Evolutionary conservation across 1,140 invertebrate genomes (phyloP).

Genomic region (Hyphantria cunea): DNA sequence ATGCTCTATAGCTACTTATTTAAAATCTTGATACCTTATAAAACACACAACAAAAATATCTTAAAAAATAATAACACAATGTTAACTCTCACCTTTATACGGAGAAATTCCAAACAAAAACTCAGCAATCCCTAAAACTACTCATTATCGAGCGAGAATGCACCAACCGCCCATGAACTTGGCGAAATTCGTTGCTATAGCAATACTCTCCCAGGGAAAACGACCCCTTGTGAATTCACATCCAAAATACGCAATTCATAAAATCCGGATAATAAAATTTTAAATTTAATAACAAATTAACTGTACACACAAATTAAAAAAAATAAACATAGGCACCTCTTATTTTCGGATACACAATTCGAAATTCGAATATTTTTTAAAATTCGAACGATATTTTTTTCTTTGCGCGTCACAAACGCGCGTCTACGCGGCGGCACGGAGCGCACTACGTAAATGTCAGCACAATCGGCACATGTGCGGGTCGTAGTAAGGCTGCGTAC

Average conservation of each 20-base stretch:
- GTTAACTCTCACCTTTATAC: slow-evolving; percentile 44
- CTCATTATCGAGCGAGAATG: slow-evolving; percentile 74
- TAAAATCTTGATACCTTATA: too few species aligned
- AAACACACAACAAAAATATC: too few species aligned
- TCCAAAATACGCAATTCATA: slow-evolving; percentile 38
- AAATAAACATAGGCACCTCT: slow-evolving; percentile 37
- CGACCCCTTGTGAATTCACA: slow-evolving; percentile 48
- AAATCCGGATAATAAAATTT: not conserved
- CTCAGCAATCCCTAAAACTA: slow-evolving; percentile 39
- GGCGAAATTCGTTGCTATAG: slow-evolving; percentile 77
- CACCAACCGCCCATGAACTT: slow-evolving; percentile 78
- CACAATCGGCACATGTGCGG: slow-evolving; percentile 72
- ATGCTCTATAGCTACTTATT: too few species aligned
- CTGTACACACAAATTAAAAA: not conserved
- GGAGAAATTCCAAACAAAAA: slow-evolving; percentile 46
- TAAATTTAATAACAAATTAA: not conserved
- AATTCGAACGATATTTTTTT: slow-evolving; percentile 44
- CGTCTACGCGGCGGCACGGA: slow-evolving; percentile 61
- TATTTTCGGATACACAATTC: slow-evolving; percentile 30
- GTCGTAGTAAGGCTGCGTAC: slow-evolving; percentile 46
- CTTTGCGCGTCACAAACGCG: slow-evolving; percentile 41
- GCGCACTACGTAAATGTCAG: slow-evolving; percentile 78
- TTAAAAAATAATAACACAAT: too few species aligned
- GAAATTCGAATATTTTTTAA: slow-evolving; percentile 39
- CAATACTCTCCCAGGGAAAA: slow-evolving; percentile 69